Base-by-base conservation (phyloP, 2,797 vertebrate species). In the Tangara arthus region DNA sequence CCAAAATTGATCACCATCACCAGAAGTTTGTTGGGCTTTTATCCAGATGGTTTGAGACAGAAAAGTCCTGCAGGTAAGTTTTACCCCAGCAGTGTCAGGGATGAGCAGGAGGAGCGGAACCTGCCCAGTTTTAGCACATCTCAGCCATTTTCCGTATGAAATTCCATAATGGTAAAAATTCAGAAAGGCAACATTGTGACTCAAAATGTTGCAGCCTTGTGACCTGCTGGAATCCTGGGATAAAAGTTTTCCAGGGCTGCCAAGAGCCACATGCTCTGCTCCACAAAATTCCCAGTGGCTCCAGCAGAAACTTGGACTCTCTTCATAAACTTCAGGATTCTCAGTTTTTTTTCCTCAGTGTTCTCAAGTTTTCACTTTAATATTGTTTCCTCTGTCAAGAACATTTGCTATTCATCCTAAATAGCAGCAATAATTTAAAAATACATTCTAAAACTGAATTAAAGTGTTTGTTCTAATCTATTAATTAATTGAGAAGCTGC, bases 181-280 rank as follows among this genome's bases (percentile, higher is more conserved):
- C 3, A 13, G 32, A 49, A 24, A n/a, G 65, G 55, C 12, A 21
- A 0, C 3, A 1, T n/a, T 47, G 21, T 55, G 35, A 0, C 39
- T 49, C 2, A 3, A 3, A 70, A 12, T 26, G 23, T 61, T 60
- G 39, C 35, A 37, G 59, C 7, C 0, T 34, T 47, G 4, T 7
- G 32, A 20, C 1, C 68, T 80, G 23, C 85, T 63, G 37, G 41
- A 35, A 20, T 69, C 71, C 24, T 32, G 32, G 17, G 56, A 26
- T 47, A 10, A 18, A 8, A 21, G 22, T 44, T 85, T 64, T 17
- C n/a, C 32, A 15, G 3, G 3, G 15, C 57, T 27, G 55, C 47
- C 34, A 28, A 30, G 44, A 77, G 20, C 72, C 72, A 12, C 8
- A 0, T 9, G 21, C 11, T 9, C 20, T 52, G 6, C 61, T 27